These are phyloP conservation scores for Vulpes ferrilata DNA, from an alignment of 2,113 vertebrate species.

Conservation along the genomic window DNA sequence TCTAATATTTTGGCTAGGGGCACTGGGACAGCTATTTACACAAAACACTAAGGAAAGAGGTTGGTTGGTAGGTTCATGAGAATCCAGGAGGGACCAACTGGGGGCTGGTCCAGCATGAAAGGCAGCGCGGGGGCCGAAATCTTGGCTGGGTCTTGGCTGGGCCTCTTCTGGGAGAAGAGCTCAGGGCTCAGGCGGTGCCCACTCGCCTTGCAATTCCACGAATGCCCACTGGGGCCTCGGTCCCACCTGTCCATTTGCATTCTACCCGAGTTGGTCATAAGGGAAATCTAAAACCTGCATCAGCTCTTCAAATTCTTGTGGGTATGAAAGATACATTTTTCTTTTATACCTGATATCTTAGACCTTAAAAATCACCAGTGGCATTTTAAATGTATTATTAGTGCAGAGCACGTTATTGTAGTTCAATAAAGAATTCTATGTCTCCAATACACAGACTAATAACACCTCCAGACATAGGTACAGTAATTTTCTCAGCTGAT, in stretches of 20 bases:
- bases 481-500: slow-evolving; percentile 87
- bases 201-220: neutral
- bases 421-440: slow-evolving; percentile 79
- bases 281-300: neutral
- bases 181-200: neutral
- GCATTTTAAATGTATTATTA: slow-evolving; percentile 70
- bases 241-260: neutral
- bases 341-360: slow-evolving; percentile 44
- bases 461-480: slow-evolving; percentile 87
- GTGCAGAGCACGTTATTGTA: slow-evolving; percentile 75
- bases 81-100: neutral
- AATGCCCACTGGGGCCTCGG: neutral
- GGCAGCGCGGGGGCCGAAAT: neutral
- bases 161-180: neutral
- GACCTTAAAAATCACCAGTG: slow-evolving; percentile 66
- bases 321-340: slow-evolving; percentile 9
- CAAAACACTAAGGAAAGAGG: neutral
- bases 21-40: neutral
- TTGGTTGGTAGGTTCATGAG: neutral
- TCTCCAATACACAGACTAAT: slow-evolving; percentile 87
- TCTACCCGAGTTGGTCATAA: neutral
- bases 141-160: neutral
- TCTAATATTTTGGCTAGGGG: neutral
- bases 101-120: neutral
- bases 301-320: slow-evolving; percentile 35